Base-by-base conservation (phyloP, 2,888 invertebrate genomes). In the Amaurobius ferox region DNA sequence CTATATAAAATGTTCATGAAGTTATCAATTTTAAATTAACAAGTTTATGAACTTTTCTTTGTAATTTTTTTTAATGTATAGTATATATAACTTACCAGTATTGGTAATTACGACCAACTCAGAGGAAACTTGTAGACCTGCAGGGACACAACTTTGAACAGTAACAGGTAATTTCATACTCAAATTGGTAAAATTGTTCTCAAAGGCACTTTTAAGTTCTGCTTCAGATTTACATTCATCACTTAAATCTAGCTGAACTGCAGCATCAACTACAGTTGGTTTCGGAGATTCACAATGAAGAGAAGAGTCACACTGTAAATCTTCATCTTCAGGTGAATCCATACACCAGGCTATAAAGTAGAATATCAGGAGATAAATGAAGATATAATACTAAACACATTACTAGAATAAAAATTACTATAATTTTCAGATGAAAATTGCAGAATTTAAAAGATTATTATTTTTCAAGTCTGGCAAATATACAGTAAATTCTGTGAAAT, bases 101-200 rank as follows among this genome's bases (percentile, higher is more conserved):
- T 86, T 86, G 11, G 86, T 79, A n/a, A 86, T 86, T 28, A 86
- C 86, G 19, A 86, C 86, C 35, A 86, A 32, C 30, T 86, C 86
- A 9, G 85, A 85, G 26, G 85, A 78, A 6, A 85, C 78, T 66
- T 86, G 86, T 5, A 86, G 29, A 19, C 70, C 76, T 7, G 79
- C 23, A 9, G 86, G 76, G 28, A 86, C 79, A 73, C 85, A 86
- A 39, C 32, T 86, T 40, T 86, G 86, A 28, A 86, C 67, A 13
- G 79, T 39, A 6, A 86, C 29, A 16, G 86, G 86, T 6, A 86
- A 19, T 30, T 86, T 86, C 86, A 86, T 86, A 39, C 73, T 72
- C 29, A 86, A 32, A 66, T 74, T 68, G n/a, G 62, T 61, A 62
- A 79, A 86, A 71, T 71, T 73, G 64, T 71, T 79, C n/a, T 74